phyloP scores from a whole-genome alignment of 1,140 invertebrate genomes.

The Plutomurus gul region DNA sequence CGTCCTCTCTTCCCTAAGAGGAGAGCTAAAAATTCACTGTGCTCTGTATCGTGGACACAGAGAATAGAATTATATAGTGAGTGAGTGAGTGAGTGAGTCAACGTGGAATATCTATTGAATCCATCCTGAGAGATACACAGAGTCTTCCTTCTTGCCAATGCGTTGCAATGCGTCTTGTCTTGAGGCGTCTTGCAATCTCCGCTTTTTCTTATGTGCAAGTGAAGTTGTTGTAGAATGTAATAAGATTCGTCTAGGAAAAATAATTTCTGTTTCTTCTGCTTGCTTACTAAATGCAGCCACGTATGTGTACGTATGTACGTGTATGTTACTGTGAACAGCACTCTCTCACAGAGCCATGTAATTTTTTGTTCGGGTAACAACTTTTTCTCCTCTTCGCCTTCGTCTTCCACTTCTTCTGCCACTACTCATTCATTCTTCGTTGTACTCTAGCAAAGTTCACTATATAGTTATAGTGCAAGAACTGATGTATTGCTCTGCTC shows the following conservation, averaged over 20 bases:
- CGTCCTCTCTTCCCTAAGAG: no score
- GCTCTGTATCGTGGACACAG: no score
- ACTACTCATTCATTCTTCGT: conserved; percentile 8
- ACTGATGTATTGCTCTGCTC: no score
- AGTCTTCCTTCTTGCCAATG: background rate
- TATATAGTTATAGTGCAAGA: no score
- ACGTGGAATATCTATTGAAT: conserved; percentile 2
- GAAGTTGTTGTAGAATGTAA: background rate
- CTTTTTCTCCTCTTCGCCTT: conserved; percentile 15
- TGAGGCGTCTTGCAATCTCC: conserved; percentile 7
- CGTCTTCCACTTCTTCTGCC: no score
- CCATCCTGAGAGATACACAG: no score
- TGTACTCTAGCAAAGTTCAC: background rate
- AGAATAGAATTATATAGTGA: no score
- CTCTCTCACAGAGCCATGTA: background rate
- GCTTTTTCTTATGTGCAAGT: background rate
- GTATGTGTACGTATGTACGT: no score
- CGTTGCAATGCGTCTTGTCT: background rate
- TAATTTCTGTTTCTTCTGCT: background rate
- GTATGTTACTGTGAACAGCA: background rate
- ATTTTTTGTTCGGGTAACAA: conserved; percentile 17
- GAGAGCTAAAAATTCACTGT: no score
- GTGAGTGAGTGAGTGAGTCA: background rate
- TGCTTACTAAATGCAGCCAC: background rate
- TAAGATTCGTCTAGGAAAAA: background rate